These are phyloP conservation scores for Ganaspis brasiliensis DNA, from an alignment of 2,888 invertebrate genomes.

Conservation along the genomic window DNA sequence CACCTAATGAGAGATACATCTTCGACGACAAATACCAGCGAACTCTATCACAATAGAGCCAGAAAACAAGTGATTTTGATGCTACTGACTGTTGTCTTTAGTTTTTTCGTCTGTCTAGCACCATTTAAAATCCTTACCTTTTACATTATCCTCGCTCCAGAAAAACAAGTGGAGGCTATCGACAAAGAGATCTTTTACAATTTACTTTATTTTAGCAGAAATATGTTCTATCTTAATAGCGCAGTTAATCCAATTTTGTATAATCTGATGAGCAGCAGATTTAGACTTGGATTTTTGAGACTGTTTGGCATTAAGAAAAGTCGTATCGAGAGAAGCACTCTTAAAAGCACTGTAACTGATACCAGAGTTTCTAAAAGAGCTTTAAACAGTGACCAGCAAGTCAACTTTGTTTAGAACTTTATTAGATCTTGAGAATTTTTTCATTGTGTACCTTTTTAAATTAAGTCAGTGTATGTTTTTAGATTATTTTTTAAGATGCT, in stretches of 20 bases:
- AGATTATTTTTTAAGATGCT: too few species aligned
- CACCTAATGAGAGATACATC: slow-evolving; percentile 91
- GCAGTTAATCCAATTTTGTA: slow-evolving; percentile 95
- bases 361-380: slow-evolving; percentile 64
- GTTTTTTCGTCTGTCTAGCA: slow-evolving; percentile 94
- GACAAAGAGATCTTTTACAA: slow-evolving; percentile 92
- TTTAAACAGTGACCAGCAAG: slow-evolving; percentile 60
- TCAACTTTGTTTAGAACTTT: slow-evolving; percentile 23
- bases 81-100: slow-evolving; percentile 93
- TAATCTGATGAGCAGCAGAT: slow-evolving; percentile 95
- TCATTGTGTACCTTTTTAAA: too few species aligned
- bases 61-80: slow-evolving; percentile 92
- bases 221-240: slow-evolving; percentile 94
- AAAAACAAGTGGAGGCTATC: slow-evolving; percentile 84
- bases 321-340: slow-evolving; percentile 79
- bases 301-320: slow-evolving; percentile 84
- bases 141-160: slow-evolving; percentile 91
- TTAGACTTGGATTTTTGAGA: slow-evolving; percentile 89
- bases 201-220: slow-evolving; percentile 91
- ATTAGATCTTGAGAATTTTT: not conserved
- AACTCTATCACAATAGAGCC: slow-evolving; percentile 86
- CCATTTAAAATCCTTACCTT: slow-evolving; percentile 94
- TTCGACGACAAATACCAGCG: slow-evolving; percentile 91
- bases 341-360: slow-evolving; percentile 81
- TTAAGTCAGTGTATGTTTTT: too few species aligned